phyloP scores from a whole-genome alignment of 2,797 vertebrate species.

The Eurystomus glaucurus region DNA sequence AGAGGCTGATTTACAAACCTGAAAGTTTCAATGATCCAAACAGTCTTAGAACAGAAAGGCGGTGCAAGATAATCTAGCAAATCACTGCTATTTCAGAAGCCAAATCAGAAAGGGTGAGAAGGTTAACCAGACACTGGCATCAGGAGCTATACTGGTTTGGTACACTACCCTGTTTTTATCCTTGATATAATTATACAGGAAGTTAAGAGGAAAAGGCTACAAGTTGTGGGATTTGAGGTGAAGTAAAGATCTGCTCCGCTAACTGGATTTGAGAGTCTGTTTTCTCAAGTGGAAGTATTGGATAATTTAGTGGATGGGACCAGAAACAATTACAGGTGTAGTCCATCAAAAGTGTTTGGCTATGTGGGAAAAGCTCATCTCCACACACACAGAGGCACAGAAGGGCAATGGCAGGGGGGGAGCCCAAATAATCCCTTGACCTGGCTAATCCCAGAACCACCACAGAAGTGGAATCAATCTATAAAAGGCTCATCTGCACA shows the following conservation, averaged over 20 bases:
- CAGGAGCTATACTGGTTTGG: neutral
- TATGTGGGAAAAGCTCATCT: neutral
- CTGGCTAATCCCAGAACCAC: neutral
- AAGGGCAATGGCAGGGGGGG: neutral
- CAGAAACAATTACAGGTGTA: neutral
- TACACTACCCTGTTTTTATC: neutral
- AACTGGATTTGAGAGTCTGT: neutral
- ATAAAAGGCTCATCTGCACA: neutral
- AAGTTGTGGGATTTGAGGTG: neutral
- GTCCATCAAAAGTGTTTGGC: neutral
- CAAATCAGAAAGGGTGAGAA: neutral
- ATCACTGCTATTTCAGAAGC: constrained; percentile 47
- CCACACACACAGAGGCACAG: neutral
- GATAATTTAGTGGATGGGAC: neutral
- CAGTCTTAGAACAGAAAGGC: constrained; percentile 30
- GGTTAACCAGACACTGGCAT: constrained; percentile 20
- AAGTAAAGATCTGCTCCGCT: neutral
- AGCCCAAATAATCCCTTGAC: neutral
- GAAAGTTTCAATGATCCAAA: constrained; percentile 20
- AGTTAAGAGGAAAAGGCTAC: neutral
- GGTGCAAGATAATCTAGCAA: constrained; percentile 44
- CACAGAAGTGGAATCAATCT: neutral
- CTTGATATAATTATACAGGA: neutral
- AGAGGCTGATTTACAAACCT: constrained; percentile 21
- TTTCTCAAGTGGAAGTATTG: neutral